Evolutionary conservation across 2,797 vertebrate genomes (phyloP).

Genomic region (Pangasius djambal): DNA sequence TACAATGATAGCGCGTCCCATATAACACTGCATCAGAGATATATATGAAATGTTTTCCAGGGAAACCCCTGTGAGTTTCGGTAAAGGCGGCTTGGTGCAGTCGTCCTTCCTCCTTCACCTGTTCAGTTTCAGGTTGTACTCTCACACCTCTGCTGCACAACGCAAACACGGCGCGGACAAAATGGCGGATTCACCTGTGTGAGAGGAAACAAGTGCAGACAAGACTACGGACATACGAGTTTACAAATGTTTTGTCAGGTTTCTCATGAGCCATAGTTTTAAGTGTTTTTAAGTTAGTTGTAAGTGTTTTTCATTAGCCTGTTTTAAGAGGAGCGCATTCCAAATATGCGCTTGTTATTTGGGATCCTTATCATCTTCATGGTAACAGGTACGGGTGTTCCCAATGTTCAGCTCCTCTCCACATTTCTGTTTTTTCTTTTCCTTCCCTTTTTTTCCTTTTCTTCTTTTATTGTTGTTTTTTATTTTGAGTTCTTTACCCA

Average conservation of each 20-base stretch:
- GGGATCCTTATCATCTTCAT: conserved; percentile 65
- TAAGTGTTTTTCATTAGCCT: neutral
- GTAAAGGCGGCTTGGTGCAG: neutral
- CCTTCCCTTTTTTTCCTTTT: too few species aligned
- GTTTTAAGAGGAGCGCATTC: conserved; percentile 4
- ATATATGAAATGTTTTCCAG: too few species aligned
- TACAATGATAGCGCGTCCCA: neutral
- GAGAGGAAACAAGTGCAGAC: conserved; percentile 38
- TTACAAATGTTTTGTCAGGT: neutral
- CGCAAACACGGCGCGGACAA: conserved; percentile 49
- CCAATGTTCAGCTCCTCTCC: neutral
- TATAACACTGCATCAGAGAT: neutral
- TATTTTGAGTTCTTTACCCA: neutral
- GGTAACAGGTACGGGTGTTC: conserved; percentile 71
- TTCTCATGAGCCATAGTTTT: neutral
- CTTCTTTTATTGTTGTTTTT: neutral
- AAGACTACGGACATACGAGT: neutral
- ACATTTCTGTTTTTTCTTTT: neutral
- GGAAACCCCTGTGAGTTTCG: neutral
- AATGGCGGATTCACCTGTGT: conserved; percentile 70
- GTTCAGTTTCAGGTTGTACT: conserved; percentile 46
- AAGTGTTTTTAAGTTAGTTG: neutral
- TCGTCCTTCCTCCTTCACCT: conserved; percentile 55
- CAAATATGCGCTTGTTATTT: conserved; percentile 66
- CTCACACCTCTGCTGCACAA: conserved; percentile 8